Evolutionary conservation across 92 coral and sea anemone genomes (phyloP), one percentile per base, ranked within the genome.

Genomic region (Diadumene lineata): DNA sequence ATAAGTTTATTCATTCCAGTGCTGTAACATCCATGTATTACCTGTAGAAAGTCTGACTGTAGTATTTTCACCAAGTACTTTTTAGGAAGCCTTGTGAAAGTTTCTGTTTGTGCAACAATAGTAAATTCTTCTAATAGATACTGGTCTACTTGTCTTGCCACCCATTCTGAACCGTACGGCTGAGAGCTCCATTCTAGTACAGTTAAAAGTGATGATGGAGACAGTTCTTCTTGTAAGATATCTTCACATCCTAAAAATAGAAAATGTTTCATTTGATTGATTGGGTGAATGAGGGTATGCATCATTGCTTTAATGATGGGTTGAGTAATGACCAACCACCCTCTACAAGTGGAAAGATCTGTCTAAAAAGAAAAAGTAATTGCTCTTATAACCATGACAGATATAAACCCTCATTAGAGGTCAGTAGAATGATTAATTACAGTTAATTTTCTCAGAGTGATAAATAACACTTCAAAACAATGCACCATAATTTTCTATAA

Each of bases 11-110:
- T n/a, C n/a, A n/a, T n/a, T n/a, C n/a, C n/a, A n/a, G n/a, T n/a
- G n/a, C n/a, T n/a, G n/a, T n/a, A n/a, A n/a, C n/a, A n/a, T n/a
- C n/a, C n/a, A n/a, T n/a, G n/a, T n/a, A n/a, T n/a, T 67, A 94
- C 98, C 94, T 94, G 98, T n/a, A 96, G 71, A 75, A 92, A 92
- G 64, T 96, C 97, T 57, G 99, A 96, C 30, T 92, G 90, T 18
- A 96, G 75, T 73, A 85, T 74, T 66, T 92, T 83, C 72, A 88
- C 86, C 56, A 96, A 75, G 77, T 88, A 96, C 43, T 84, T 79
- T 73, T 75, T 96, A 27, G 99, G 93, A 31, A 96, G 73, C 34
- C 84, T 79, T 51, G 78, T 43, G 69, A 96, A 92, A 26, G 79
- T 75, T 23, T 96, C 99, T 69, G 89, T 86, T 55, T 90, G 96